A percentile compares a stretch with the other conserved stretches of the same genome.
Evolutionary conservation across 2,888 invertebrate species (phyloP).

Genomic region (Hirtodrosophila duncani): DNA sequence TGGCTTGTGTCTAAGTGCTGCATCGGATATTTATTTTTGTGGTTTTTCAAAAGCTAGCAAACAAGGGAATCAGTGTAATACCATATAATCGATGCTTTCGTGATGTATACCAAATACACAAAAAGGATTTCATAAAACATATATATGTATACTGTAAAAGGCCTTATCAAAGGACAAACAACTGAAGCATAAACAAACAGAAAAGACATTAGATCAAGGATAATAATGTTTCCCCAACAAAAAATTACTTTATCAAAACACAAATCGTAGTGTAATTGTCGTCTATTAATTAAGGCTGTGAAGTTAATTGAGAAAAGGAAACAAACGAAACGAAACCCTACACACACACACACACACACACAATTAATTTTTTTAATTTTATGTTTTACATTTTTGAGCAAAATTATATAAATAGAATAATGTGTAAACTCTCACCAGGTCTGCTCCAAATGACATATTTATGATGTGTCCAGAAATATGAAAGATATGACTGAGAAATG

Average conservation of each 20-base stretch:
- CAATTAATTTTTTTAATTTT: too few species aligned
- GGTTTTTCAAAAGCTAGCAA: slow-evolving; percentile 24
- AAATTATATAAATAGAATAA: too few species aligned
- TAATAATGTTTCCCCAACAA: slow-evolving; percentile 18
- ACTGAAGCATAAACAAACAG: slow-evolving; percentile 1
- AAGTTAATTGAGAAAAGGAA: slow-evolving; percentile 40
- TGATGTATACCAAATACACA: slow-evolving; percentile 42
- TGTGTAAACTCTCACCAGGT: too few species aligned
- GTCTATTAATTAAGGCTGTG: slow-evolving; percentile 57
- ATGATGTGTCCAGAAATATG: too few species aligned
- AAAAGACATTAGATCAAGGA: slow-evolving; percentile 22
- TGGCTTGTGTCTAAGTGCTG: slow-evolving; percentile 27
- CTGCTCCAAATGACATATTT: too few species aligned
- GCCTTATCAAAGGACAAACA: slow-evolving; percentile 1
- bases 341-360: too few species aligned
- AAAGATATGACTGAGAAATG: too few species aligned
- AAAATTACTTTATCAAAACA: too few species aligned
- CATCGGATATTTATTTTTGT: slow-evolving; percentile 35
- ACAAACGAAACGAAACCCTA: slow-evolving; percentile 13
- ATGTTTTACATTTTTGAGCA: too few species aligned
- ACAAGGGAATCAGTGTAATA: slow-evolving; percentile 55
- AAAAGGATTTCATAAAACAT: slow-evolving; percentile 10
- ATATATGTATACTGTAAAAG: slow-evolving; percentile 26
- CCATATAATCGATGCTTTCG: slow-evolving; percentile 18
- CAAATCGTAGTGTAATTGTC: slow-evolving; percentile 20